Base-by-base conservation (phyloP, 2,113 vertebrate species). In the Rhinolophus ferrumequinum region DNA sequence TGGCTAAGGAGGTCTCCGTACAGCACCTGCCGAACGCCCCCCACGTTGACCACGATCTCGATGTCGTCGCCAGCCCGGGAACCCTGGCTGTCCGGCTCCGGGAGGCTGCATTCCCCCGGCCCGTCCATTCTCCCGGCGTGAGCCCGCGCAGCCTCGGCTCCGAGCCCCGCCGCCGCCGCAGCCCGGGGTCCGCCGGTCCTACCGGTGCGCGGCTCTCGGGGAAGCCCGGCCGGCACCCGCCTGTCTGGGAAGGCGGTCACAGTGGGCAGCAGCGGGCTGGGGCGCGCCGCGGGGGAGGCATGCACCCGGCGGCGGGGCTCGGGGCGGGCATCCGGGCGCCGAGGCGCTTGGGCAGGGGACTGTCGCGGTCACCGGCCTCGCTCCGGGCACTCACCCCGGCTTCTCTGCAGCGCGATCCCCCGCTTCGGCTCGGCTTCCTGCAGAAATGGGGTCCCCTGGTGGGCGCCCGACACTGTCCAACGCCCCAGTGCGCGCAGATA, bases 1-100 rank as follows among this genome's bases (percentile, higher is more conserved):
- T 98, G 99, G 95, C 98, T 99, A 80, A 99, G 97, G 24, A 99
- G 98, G 82, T 99, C 99, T 82, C 98, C 99, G 1, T 99, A 98
- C 16, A 99, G 98, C 89, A 99, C 98, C 97, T 99, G 99, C 58
- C 99, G 98, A 70, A 99, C 99, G 41, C 99, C 99, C 84, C 99
- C 99, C 0, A 99, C 99, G 97, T 99, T 99, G 77, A 99, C 99
- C 6, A 99, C 98, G 41, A 99, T 99, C 98, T 99, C 99, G 0
- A 97, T 98, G 96, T 99, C 99, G 47, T 99, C 99, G 47, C 99
- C 98, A 13, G 84, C 96, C 93, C 98, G 99, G 5, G 99, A 99
- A 67, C 96, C 97, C 35, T 97, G 99, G 81, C 84, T 98, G 83
- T 97, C 97, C 82, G 98, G 97, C 93, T 99, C 99, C 83, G 98